Percentiles rank a stretch among this genome's conserved stretches.
These are phyloP conservation scores for Eueremaeus valkanovi DNA, from an alignment of 2,888 invertebrate genomes.

Conservation along the genomic window DNA sequence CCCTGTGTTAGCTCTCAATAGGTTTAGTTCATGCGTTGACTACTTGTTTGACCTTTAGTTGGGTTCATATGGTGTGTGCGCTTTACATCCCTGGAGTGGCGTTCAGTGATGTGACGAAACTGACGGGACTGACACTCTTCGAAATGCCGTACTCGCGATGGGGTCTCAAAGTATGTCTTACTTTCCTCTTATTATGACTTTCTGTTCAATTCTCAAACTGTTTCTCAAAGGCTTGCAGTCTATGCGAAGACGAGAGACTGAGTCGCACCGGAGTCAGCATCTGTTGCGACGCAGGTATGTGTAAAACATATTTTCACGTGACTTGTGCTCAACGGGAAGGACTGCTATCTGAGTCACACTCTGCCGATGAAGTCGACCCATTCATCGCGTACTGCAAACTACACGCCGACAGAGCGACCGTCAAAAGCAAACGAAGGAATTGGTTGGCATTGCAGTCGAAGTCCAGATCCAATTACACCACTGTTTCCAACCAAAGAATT, in stretches of 20 bases:
- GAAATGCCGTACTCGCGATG: slow-evolving; percentile 97
- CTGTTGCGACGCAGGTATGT: slow-evolving; percentile 79
- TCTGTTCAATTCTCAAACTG: no score
- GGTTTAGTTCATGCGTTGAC: no score
- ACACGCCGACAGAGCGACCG: slow-evolving; percentile 85
- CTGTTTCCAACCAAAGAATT: slow-evolving; percentile 39
- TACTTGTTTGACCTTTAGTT: slow-evolving; percentile 53
- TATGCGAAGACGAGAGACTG: slow-evolving; percentile 81
- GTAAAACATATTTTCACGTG: slow-evolving; percentile 93
- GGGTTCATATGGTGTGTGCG: slow-evolving; percentile 97
- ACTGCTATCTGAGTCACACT: slow-evolving; percentile 74
- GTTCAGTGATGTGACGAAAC: slow-evolving; percentile 85
- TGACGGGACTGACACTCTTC: slow-evolving; percentile 85
- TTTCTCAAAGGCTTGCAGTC: slow-evolving; percentile 63
- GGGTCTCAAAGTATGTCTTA: slow-evolving; percentile 68
- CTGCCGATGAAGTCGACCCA: slow-evolving; percentile 70
- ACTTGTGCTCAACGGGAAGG: slow-evolving; percentile 95
- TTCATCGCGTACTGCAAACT: slow-evolving; percentile 95
- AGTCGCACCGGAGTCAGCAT: slow-evolving; percentile 92
- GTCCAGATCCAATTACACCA: neutral
- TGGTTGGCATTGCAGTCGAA: slow-evolving; percentile 76
- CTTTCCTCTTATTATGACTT: no score
- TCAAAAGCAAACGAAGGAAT: slow-evolving; percentile 63
- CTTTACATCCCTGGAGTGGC: slow-evolving; percentile 95
- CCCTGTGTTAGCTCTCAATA: no score